Evolutionary conservation across 2,113 vertebrate species (phyloP).

Genomic region (Brienomyrus longianalis): DNA sequence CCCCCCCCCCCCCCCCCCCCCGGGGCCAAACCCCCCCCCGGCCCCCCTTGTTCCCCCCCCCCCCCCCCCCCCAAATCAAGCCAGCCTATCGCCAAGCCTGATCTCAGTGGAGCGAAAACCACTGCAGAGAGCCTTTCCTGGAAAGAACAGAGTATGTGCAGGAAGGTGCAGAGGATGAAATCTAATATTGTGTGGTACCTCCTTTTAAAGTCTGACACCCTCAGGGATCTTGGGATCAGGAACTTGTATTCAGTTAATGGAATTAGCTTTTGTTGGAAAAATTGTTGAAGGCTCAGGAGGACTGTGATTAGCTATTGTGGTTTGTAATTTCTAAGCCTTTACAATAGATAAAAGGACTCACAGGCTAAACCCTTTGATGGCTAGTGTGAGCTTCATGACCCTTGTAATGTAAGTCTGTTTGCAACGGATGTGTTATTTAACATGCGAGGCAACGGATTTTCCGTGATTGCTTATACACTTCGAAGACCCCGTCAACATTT

Average conservation of each 20-base stretch:
- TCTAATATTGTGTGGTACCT: neutral
- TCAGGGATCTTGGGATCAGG: neutral
- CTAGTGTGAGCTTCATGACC: neutral
- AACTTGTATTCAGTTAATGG: neutral
- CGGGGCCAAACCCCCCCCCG: too few relatives aligned
- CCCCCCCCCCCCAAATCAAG: neutral
- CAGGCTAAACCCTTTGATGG: neutral
- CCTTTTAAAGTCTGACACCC: neutral
- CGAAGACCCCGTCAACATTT: neutral
- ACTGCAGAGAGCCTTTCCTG: neutral
- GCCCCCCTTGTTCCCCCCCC: too few relatives aligned
- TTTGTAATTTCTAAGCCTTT: neutral
- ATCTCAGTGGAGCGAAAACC: neutral
- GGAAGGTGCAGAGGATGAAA: neutral
- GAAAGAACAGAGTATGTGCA: neutral
- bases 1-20: too few relatives aligned
- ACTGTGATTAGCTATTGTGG: neutral
- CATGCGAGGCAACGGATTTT: neutral
- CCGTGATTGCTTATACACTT: neutral
- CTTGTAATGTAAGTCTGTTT: neutral
- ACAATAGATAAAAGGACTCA: neutral
- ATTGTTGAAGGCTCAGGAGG: conserved; percentile 3
- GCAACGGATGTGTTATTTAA: neutral
- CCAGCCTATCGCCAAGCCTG: neutral
- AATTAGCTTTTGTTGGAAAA: conserved; percentile 10